These are phyloP conservation scores for Anodontia alba DNA, from an alignment of 2,888 invertebrate genomes.

Conservation along the genomic window DNA sequence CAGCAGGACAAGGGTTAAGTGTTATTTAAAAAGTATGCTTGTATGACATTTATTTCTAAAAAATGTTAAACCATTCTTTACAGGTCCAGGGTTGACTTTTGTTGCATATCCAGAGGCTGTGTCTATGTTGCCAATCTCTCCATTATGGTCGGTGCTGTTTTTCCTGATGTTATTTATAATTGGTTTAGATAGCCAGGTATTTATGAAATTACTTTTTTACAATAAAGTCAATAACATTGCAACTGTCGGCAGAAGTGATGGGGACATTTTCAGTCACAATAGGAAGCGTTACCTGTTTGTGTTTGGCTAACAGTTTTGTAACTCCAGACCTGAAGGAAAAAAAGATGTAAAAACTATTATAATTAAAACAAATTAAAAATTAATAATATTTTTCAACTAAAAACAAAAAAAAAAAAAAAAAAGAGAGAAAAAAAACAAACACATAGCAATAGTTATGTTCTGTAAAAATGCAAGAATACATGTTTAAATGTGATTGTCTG, in stretches of 20 bases:
- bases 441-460: too few species aligned
- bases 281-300: too few species aligned
- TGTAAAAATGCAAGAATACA: not conserved
- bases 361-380: too few species aligned
- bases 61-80: not conserved
- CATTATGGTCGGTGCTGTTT: slow-evolving; percentile 83
- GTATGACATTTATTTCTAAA: too few species aligned
- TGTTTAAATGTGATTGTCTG: slow-evolving; percentile 1
- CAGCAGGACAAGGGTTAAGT: too few species aligned
- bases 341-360: too few species aligned
- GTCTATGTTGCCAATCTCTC: slow-evolving; percentile 80
- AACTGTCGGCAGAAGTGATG: not conserved
- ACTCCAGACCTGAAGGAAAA: too few species aligned
- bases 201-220: slow-evolving; percentile 1
- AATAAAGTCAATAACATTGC: not conserved
- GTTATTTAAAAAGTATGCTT: too few species aligned
- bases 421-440: too few species aligned
- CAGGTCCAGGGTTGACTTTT: slow-evolving; percentile 84
- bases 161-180: slow-evolving; percentile 84
- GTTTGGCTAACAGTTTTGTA: too few species aligned
- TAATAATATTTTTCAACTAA: too few species aligned
- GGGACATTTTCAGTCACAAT: not conserved
- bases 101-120: slow-evolving; percentile 84
- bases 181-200: slow-evolving; percentile 83
- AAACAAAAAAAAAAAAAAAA: too few species aligned